Base-by-base conservation (phyloP, 2,797 vertebrate species). In the Phalanger gymnotis region DNA sequence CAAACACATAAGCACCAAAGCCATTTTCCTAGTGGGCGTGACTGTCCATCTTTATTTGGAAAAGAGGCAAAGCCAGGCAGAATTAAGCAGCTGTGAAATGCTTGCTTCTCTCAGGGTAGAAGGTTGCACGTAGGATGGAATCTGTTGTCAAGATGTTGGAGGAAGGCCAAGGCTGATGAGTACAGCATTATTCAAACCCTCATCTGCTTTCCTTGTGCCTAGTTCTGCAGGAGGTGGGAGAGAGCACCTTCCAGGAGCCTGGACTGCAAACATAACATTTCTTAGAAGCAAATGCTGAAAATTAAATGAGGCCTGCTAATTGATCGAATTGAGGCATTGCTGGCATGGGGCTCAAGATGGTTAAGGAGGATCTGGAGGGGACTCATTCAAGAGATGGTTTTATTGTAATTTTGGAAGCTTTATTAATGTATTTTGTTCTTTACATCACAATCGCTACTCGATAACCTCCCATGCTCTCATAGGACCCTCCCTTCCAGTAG, bases 41-140 rank as follows among this genome's bases (percentile, higher is more conserved):
- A n/a, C 52, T 30, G 14, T 94, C 40, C 90, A 94, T 94, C 94
- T 93, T 95, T 56, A 58, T 34, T 93, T 61, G 91, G 81, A 94
- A 93, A 94, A 66, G 93, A 95, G 89, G 93, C 27, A 66, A 94
- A 89, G 34, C 89, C 30, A 7, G 66, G 53, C 25, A 90, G 91
- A 95, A 96, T 96, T 90, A 91, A 94, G 40, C 40, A 87, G 73
- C 73, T 87, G 73, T 87, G 73, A 87, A 87, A 87, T 87, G 73
- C 73, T 22, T 87, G 19, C 40, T 47, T 47, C 73, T 93, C 61
- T 94, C 90, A 91, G 58, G 90, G 90, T 92, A 52, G 91, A 56
- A 51, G 52, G 30, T 87, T 94, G 34, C 87, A 28, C n/a, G 57
- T 52, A 94, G 87, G 54, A 95, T 92, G 19, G 19, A 52, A 16